Evolutionary conservation across 2,888 invertebrate genomes (phyloP), one percentile per base, ranked within the genome.

Genomic region (Xanthia icteritia): DNA sequence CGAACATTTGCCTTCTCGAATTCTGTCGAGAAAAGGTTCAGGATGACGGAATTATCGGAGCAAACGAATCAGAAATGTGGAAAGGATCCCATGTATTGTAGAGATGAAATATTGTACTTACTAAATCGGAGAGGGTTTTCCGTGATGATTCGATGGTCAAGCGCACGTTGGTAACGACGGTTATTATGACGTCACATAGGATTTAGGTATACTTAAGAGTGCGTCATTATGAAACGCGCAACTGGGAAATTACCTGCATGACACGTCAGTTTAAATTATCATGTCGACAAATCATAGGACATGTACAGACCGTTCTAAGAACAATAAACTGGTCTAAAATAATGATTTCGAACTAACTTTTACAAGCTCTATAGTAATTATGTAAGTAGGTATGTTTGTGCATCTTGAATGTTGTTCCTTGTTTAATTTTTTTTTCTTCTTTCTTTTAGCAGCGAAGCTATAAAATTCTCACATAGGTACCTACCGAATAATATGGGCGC

Each of bases 1-100:
- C 15, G 63, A n/a, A 54, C 23, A 77, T 82, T 83, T 66, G 66
- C 64, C 70, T 71, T 56, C 73, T 63, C 54, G 56, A 69, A 73
- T 70, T 8, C 72, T 45, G n/a, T 69, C 51, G 42, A 65, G 65
- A 42, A 81, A 69, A 54, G 65, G 56, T 45, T 66, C 15, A 67
- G 68, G 60, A 72, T 69, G 58, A 54, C 42, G 45, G 51, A 69
- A 39, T 58, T 69, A 84, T 75, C 39, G n/a, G 65, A 61, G 56
- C 61, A 66, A 69, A 65, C 58, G 54, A 83, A 79, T 70, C 60
- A 58, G 48, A 60, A 71, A 75, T 45, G 81, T 51, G 63, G 27
- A 72, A 64, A n/a, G 51, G 31, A 76, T 42, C 11, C 9, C 1
- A 42, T 42, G 20, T 27, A 63, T 15, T 36, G 45, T 23, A 17